Percentiles rank a stretch among this genome's conserved stretches.
Conservation (phyloP, 2,888 invertebrate species). For the Cloeon dipterum region DNA sequence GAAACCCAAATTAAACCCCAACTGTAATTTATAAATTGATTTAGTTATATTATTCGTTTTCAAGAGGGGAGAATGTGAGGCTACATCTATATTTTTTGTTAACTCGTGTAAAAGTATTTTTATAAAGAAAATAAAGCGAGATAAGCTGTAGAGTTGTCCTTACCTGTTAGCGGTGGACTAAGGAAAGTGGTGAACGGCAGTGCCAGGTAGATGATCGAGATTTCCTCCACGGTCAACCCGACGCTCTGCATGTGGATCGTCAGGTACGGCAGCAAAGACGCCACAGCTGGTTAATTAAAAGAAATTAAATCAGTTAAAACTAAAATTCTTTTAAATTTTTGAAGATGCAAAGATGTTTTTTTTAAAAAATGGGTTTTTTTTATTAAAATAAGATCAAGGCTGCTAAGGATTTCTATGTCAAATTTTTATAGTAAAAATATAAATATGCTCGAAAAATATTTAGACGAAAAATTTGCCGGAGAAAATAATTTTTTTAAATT, state of each 20-base stretch:
- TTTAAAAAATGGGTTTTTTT: background rate
- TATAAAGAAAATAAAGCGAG: too few species aligned
- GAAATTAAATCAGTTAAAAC: constrained; percentile 2
- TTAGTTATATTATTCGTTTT: too few species aligned
- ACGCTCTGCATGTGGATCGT: constrained; percentile 81
- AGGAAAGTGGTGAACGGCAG: constrained; percentile 69
- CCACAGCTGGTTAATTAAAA: constrained; percentile 43
- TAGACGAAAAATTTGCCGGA: too few species aligned
- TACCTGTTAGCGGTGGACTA: constrained; percentile 62
- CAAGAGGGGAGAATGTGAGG: too few species aligned
- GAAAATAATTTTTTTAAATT: too few species aligned
- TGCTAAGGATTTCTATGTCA: too few species aligned
- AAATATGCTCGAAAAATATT: background rate
- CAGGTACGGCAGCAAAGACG: constrained; percentile 62
- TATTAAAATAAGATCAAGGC: background rate
- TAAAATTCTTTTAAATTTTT: background rate
- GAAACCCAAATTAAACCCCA: too few species aligned
- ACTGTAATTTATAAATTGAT: too few species aligned
- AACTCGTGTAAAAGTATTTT: too few species aligned
- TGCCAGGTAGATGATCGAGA: constrained; percentile 66
- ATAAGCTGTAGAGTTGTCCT: too few species aligned
- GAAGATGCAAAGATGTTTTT: too few species aligned
- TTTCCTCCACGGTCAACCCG: constrained; percentile 66
- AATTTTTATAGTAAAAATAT: background rate
- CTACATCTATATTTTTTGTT: too few species aligned